Evolutionary conservation across 1,140 invertebrate genomes (phyloP), one percentile per base, ranked within the genome.

Genomic region (Drosophila kikkawai): DNA sequence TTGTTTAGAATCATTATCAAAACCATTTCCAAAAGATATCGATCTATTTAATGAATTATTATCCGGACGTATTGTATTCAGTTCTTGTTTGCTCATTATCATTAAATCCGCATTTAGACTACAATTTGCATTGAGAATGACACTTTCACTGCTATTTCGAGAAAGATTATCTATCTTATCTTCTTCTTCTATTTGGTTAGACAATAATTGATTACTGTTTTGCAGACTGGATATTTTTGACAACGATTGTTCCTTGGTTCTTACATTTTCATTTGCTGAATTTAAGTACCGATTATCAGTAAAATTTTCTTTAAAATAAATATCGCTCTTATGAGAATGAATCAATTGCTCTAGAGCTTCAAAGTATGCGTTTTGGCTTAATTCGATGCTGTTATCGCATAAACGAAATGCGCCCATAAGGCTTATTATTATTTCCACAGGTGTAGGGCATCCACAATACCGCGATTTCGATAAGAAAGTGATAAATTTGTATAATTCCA

Each of bases 241-340:
- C 13, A 15, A 13, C 12, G 11, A 13, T 56, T n/a, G 7, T 39
- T 9, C 4, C 7, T 22, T 12, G 13, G 17, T 19, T 29, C 15
- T 13, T 26, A 26, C 9, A 7, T 36, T 70, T 15, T 39, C 11
- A 22, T 57, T 4, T 11, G 0, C 7, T 0, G 15, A 11, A 36
- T 22, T 19, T 12, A 36, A 11, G n/a, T 2, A 17, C 1, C n/a
- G 15, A n/a, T 53, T 45, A 15, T 45, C 39, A 22, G 58, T 19
- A 17, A 17, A 6, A 6, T 41, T 8, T 22, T 45, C 3, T 39
- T 58, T 45, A 42, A 82, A 66, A 19, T 19, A 37, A n/a, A 84
- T 44, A 47, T 45, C 39, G 4, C 60, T 67, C 39, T 59, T 84
- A 42, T 83, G 65, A 17, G 76, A 58, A 48, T 83, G 80, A n/a